Evolutionary conservation across 2,888 invertebrate genomes (phyloP), one percentile per base, ranked within the genome.

Genomic region (Belgica antarctica): DNA sequence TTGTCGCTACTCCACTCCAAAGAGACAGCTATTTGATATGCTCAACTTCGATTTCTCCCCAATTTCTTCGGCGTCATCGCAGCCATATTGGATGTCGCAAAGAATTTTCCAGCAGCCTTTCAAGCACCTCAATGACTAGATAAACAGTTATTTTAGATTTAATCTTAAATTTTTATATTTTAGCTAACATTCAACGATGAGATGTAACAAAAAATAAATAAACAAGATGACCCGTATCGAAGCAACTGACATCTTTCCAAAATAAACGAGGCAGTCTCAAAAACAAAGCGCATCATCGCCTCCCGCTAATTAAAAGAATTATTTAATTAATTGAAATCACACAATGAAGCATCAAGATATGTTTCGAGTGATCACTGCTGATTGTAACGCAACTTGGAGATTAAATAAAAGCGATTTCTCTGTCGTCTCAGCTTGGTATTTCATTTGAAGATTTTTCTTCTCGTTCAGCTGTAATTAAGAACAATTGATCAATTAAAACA

Each of bases 311-410:
- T 62, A 34, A 27, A 27, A 15, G 34, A 68, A 68, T 68, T 68
- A 68, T 68, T 68, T 68, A 68, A 68, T 68, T 68, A 68, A 68
- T 68, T 57, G 68, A 68, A 68, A 68, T 68, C 68, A 68, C 68
- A 68, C 68, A 68, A 57, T 57, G 68, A 68, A 28, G 47, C 47
- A 28, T 68, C 25, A 59, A 59, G 27, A 59, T 59, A 59, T 27
- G 27, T 31, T 47, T n/a, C 46, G 47, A 65, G 34, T 68, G 57
- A 52, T 68, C 24, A 57, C 31, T 27, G 59, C 65, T 68, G 68
- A 68, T 68, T 68, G 68, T 57, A 57, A 68, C 12, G n/a, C 17
- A 57, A 28, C 46, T 68, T 4, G 57, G n/a, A 8, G 19, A 63
- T 19, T 63, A 17, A 62, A 62, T 62, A 24, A 63, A 15, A 57